Conservation (phyloP, 23 tunicate genomes). For the Styela clava region DNA sequence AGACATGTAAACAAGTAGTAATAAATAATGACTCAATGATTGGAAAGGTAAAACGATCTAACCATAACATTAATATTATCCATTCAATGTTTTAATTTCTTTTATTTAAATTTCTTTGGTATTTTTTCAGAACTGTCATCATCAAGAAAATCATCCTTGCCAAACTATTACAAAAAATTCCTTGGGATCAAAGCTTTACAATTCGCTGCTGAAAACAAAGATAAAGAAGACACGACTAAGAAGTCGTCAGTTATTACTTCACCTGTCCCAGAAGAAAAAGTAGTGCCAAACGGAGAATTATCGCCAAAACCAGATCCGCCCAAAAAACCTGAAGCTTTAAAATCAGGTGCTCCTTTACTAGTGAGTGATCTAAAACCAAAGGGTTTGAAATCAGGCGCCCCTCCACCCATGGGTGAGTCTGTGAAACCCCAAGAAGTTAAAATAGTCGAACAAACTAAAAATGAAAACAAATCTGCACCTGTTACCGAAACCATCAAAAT, state of each 20-base stretch:
- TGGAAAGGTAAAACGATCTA: no score
- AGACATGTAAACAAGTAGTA: no score
- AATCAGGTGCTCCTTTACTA: not conserved
- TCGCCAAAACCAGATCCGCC: not conserved
- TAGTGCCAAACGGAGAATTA: not conserved
- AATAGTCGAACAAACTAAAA: not conserved
- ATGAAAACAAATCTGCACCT: not conserved
- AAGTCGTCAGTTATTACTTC: not conserved
- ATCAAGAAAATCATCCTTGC: conserved; percentile 4
- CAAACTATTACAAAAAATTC: conserved; percentile 27
- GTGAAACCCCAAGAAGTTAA: not conserved
- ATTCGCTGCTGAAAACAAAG: not conserved
- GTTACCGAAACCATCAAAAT: not conserved
- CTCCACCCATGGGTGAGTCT: not conserved
- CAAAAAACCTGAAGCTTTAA: not conserved
- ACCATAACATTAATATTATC: no score
- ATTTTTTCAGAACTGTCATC: conserved; percentile 3
- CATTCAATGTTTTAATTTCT: no score
- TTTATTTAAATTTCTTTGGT: no score
- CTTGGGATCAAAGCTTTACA: conserved; percentile 5
- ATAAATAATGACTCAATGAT: no score
- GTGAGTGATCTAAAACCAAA: not conserved
- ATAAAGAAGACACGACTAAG: not conserved
- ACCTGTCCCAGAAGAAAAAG: not conserved
- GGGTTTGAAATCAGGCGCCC: not conserved